A percentile compares a stretch with the other conserved stretches of the same genome.
Conservation (phyloP, 2,888 invertebrate species). For the Nemotelus nigrinus region DNA sequence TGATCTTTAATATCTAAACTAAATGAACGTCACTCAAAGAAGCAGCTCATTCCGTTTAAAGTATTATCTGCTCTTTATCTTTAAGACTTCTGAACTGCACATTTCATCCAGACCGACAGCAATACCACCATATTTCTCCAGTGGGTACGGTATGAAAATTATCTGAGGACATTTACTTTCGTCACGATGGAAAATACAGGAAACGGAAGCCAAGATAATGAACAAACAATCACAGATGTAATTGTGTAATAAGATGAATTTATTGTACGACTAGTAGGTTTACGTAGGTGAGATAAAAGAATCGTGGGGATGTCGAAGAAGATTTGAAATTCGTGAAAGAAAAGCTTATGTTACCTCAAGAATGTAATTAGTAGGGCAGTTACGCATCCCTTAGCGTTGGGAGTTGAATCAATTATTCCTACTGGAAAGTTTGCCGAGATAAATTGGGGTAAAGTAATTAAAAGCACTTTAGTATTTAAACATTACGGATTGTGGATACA, state of each 20-base stretch:
- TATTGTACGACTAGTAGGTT: slow-evolving; percentile 35
- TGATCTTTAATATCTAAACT: no score
- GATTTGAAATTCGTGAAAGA: not conserved
- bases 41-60: no score
- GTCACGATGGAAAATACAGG: slow-evolving; percentile 21
- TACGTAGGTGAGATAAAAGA: slow-evolving; percentile 21
- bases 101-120: no score
- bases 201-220: slow-evolving; percentile 35
- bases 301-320: not conserved
- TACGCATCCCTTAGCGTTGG: not conserved
- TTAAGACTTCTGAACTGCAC: no score
- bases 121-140: no score
- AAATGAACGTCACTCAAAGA: no score
- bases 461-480: not conserved
- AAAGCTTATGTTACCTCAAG: slow-evolving; percentile 15
- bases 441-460: not conserved
- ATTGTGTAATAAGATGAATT: slow-evolving; percentile 40
- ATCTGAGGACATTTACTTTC: slow-evolving; percentile 15
- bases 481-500: no score
- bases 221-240: slow-evolving; percentile 42
- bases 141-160: not conserved
- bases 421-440: not conserved
- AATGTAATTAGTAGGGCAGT: slow-evolving; percentile 34
- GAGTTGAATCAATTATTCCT: not conserved
- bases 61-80: no score